Evolutionary conservation across 2,797 vertebrate genomes (phyloP).

Genomic region (Peromyscus nudipes): DNA sequence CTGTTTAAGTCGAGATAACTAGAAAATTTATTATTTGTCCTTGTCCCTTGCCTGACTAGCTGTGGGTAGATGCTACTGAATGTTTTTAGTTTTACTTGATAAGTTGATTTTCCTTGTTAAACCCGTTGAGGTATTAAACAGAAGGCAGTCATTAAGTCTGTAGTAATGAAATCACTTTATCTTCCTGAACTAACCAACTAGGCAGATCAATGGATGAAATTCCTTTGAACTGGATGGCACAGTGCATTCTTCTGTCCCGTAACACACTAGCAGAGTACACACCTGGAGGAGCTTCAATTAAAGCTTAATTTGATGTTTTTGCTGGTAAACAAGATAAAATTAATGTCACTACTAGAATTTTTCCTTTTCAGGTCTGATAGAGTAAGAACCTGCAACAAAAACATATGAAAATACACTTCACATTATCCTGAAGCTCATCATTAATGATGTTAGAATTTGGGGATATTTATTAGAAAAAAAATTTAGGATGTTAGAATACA

Average conservation of each 20-base stretch:
- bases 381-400: not conserved
- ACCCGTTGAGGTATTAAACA: not conserved
- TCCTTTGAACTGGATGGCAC: not conserved
- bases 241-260: not conserved
- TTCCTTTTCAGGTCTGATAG: not conserved
- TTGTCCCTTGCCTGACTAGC: not conserved
- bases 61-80: not conserved
- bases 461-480: slow-evolving; percentile 15
- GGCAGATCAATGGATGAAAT: not conserved
- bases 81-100: not conserved
- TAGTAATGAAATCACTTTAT: not conserved
- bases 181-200: not conserved
- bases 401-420: not conserved
- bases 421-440: not conserved
- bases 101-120: not conserved
- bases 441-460: not conserved
- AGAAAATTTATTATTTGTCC: not conserved
- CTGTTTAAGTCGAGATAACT: not conserved
- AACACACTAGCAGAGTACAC: not conserved
- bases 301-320: not conserved
- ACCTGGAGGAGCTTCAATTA: not conserved
- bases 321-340: not conserved
- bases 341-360: not conserved
- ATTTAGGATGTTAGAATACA: not conserved
- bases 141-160: not conserved